phyloP scores from a whole-genome alignment of 2,113 vertebrate species.

The Brachypodius melanocephalos region DNA sequence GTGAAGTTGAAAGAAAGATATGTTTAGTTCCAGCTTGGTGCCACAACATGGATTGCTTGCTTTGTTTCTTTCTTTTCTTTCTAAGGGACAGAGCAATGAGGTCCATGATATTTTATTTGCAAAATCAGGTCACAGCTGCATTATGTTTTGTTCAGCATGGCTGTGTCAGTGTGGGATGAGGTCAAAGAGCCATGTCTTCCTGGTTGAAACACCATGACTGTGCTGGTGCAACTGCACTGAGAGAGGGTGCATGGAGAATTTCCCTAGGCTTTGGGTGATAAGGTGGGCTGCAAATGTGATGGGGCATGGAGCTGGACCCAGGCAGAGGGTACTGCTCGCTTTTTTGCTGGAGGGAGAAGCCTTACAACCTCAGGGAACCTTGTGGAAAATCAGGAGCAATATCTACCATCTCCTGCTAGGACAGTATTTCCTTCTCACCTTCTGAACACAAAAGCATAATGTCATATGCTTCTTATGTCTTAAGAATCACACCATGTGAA shows the following conservation, averaged over 20 bases:
- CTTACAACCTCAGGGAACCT: background rate
- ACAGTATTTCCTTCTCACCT: background rate
- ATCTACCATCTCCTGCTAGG: background rate
- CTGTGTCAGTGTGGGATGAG: background rate
- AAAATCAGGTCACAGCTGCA: background rate
- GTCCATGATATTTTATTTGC: background rate
- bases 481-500: background rate
- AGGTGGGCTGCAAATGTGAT: background rate
- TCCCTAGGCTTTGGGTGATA: background rate
- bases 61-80: background rate
- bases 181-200: background rate
- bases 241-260: background rate
- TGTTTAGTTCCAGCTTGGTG: conserved; percentile 30
- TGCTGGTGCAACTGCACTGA: background rate
- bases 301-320: background rate
- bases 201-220: background rate
- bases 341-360: background rate
- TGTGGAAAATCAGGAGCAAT: background rate
- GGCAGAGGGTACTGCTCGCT: rapidly evolving
- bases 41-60: background rate
- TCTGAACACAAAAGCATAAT: background rate
- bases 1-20: conserved; percentile 22
- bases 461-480: background rate
- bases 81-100: background rate
- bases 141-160: background rate